Evolutionary conservation across 2,113 vertebrate genomes (phyloP), one percentile per base, ranked within the genome.

Genomic region (Sylvilagus bachmani): DNA sequence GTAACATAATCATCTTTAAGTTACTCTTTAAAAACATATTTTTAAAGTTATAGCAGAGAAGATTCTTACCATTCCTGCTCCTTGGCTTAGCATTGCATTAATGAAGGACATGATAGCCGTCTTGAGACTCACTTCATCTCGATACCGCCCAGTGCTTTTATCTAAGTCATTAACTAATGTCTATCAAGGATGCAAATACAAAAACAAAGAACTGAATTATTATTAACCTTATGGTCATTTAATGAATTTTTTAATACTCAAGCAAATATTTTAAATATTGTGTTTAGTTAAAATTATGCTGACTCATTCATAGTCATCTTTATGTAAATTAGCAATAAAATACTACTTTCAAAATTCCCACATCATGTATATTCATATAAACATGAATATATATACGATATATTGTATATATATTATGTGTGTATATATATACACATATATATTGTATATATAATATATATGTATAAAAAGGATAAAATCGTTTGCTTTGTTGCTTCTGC

Each of bases 61-160:
- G 64, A 31, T 12, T 36, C 99, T 98, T 97, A 99, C 99, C 99
- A 99, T 99, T 95, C 99, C 99, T 10, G 99, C 99, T 3, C 99
- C 99, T 98, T 99, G 99, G 95, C 99, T 99, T 83, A 99, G 98
- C 91, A 99, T 99, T 8, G 99, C 99, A 0, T 99, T 99, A 96
- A 99, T 99, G 98, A 99, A 99, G 95, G 99, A 99, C 99, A 99
- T 99, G 98, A 99, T 99, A 94, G 99, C 99, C 2, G 99, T 99
- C 98, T 99, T 99, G 95, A 99, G 98, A 98, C 98, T 99, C 98
- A 99, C 99, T 98, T 99, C 99, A 55, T 99, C 99, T 44, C 99
- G 98, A 98, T 99, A 99, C 74, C 99, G 98, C 17, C 99, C 99
- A 0, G 99, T 99, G 97, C 99, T 99, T 97, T 99, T 98, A 97